These are phyloP conservation scores for Drosophila saltans DNA, from an alignment of 1,140 invertebrate genomes.

Conservation along the genomic window DNA sequence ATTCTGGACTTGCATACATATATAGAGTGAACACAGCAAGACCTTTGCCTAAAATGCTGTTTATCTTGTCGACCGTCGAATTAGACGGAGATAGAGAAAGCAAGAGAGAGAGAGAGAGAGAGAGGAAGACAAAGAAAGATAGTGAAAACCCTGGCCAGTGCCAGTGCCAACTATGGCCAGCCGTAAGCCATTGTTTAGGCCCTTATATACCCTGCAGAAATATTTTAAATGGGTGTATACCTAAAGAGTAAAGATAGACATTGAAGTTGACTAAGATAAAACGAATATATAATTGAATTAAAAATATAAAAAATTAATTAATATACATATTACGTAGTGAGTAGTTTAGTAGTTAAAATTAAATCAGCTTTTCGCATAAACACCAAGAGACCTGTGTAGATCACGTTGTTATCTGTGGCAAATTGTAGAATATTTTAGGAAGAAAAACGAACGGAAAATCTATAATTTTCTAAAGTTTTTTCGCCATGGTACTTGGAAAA, in stretches of 20 bases:
- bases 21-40: constrained; percentile 38
- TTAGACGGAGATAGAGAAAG: constrained; percentile 27
- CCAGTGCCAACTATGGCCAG: constrained; percentile 66
- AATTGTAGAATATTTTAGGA: not conserved
- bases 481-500: no score
- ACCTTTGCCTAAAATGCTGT: constrained; percentile 77
- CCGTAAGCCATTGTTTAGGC: not conserved
- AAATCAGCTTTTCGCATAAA: no score
- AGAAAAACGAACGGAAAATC: no score
- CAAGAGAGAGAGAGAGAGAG: constrained; percentile 15
- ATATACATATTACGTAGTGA: no score
- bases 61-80: constrained; percentile 64
- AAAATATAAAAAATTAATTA: no score
- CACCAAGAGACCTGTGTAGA: no score
- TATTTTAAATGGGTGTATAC: not conserved
- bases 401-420: no score
- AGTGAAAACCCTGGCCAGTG: constrained; percentile 39
- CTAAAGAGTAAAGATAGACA: no score
- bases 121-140: constrained; percentile 11
- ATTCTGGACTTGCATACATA: constrained; percentile 34
- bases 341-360: no score
- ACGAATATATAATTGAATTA: no score
- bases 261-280: no score
- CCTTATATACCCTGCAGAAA: constrained; percentile 5
- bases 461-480: no score